phyloP scores from a whole-genome alignment of 1,140 invertebrate genomes.

The Caenorhabditis elegans region WBcel235 BX284604.4:2661001-2661500 shows the following conservation, averaged over 20 bases:
- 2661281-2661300: slow-evolving; percentile 7
- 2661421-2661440: no score
- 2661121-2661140: slow-evolving; percentile 65
- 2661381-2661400: no score
- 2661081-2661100: slow-evolving; percentile 56
- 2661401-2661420: no score
- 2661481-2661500: background rate
- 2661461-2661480: no score
- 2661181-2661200: slow-evolving; percentile 57
- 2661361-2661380: background rate
- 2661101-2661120: slow-evolving; percentile 64
- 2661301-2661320: no score
- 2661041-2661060: slow-evolving; percentile 65
- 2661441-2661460: no score
- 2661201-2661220: slow-evolving; percentile 60
- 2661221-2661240: slow-evolving; percentile 61
- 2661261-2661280: slow-evolving; percentile 37
- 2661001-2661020: slow-evolving; percentile 38
- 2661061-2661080: slow-evolving; percentile 59
- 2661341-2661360: background rate
- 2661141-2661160: slow-evolving; percentile 61
- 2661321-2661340: no score
- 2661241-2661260: slow-evolving; percentile 56
- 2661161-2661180: slow-evolving; percentile 64
- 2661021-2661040: slow-evolving; percentile 66